Evolutionary conservation across 1,140 invertebrate genomes (phyloP).

Genomic region (Lepidurus packardi): DNA sequence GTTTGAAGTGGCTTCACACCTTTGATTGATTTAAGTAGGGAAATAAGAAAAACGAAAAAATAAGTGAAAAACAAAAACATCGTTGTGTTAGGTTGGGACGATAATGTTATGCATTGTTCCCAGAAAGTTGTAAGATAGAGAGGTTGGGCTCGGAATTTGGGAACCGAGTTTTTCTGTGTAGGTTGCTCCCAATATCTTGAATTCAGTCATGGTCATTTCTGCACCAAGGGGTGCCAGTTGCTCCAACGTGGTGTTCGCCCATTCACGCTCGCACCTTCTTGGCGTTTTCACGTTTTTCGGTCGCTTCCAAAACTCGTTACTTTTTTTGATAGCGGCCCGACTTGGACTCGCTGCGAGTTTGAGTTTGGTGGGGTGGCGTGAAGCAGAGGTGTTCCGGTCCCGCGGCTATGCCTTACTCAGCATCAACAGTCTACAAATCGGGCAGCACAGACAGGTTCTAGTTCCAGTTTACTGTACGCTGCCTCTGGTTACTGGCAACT

Average conservation of each 20-base stretch:
- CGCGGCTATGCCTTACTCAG: conserved; percentile 17
- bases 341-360: background rate
- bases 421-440: conserved; percentile 8
- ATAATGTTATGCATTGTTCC: background rate
- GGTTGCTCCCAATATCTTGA: background rate
- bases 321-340: background rate
- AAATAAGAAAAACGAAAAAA: too few relatives aligned
- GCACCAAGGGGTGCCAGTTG: conserved; percentile 20
- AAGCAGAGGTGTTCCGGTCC: conserved; percentile 20
- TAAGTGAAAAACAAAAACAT: too few relatives aligned
- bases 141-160: background rate
- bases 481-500: conserved; percentile 13
- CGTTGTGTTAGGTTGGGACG: too few relatives aligned
- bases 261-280: conserved; percentile 8
- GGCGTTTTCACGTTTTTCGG: conserved; percentile 5
- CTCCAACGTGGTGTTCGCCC: background rate
- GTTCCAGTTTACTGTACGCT: conserved; percentile 6
- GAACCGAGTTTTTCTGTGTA: background rate
- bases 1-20: too few relatives aligned
- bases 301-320: background rate
- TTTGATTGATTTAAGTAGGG: too few relatives aligned
- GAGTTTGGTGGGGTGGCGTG: background rate
- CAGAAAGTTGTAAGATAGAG: background rate
- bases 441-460: conserved; percentile 20
- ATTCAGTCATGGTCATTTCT: background rate